Conservation (phyloP, 1,140 invertebrate genomes). For the Drosophila erecta region DNA sequence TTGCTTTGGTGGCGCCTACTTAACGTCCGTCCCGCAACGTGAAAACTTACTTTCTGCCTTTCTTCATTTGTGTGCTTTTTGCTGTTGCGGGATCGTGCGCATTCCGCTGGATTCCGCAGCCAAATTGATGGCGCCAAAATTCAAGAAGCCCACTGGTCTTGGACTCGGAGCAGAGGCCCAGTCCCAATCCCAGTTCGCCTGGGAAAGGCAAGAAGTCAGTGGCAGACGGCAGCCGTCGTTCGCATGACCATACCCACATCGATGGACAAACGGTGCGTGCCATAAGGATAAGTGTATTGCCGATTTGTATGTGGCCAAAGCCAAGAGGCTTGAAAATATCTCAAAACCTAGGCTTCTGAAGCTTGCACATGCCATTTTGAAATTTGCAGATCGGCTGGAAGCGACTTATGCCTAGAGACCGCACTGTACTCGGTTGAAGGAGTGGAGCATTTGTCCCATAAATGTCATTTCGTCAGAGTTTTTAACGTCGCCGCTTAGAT, state of each 20-base stretch:
- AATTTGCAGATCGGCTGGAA: not conserved
- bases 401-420: not conserved
- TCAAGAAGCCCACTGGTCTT: constrained; percentile 52
- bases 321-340: too few species aligned
- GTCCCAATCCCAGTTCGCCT: constrained; percentile 24
- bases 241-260: constrained; percentile 51
- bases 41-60: constrained; percentile 53
- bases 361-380: too few species aligned
- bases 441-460: constrained; percentile 81
- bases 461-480: constrained; percentile 77
- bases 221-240: constrained; percentile 39
- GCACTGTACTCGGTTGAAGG: constrained; percentile 51
- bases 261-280: constrained; percentile 7
- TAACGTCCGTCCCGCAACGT: constrained; percentile 51
- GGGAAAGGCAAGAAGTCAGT: constrained; percentile 36
- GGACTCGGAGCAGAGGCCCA: constrained; percentile 14
- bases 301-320: too few species aligned
- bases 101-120: constrained; percentile 74
- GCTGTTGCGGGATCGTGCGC: constrained; percentile 48
- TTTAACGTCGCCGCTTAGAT: constrained; percentile 67
- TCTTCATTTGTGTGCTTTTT: constrained; percentile 22
- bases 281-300: not conserved
- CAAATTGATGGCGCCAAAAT: constrained; percentile 83
- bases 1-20: constrained; percentile 73
- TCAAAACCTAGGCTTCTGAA: too few species aligned